These are phyloP conservation scores for Xenus cinereus DNA, from an alignment of 2,113 vertebrate species.

Conservation along the genomic window DNA sequence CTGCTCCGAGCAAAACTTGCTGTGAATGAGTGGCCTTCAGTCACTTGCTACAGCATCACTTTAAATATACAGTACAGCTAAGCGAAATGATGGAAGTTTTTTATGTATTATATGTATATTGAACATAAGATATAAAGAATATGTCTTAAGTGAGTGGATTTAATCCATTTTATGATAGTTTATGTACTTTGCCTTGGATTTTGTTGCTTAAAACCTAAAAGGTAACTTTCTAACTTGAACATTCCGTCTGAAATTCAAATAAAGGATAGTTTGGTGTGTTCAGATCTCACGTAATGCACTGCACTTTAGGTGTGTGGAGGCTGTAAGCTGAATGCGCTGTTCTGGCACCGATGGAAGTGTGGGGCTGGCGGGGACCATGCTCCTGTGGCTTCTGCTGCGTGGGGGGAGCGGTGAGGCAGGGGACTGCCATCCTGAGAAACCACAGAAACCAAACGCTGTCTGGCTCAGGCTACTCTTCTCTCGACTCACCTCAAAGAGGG, in stretches of 20 bases:
- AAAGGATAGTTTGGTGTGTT: conserved; percentile 9
- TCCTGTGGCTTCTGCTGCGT: background rate
- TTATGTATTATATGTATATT: conserved; percentile 7
- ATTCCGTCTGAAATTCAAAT: conserved; percentile 54
- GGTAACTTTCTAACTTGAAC: conserved; percentile 33
- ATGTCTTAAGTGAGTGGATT: background rate
- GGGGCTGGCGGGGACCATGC: background rate
- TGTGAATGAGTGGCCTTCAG: conserved; percentile 14
- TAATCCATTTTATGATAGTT: conserved; percentile 19
- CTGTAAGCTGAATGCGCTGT: background rate
- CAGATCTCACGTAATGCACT: conserved; percentile 9
- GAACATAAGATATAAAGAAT: background rate
- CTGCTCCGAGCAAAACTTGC: background rate
- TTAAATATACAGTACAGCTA: background rate
- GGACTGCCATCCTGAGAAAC: background rate
- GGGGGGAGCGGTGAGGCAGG: background rate
- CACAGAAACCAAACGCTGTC: background rate
- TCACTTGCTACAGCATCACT: background rate
- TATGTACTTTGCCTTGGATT: conserved; percentile 46
- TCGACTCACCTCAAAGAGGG: background rate
- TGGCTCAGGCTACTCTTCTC: background rate
- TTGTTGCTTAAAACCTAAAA: conserved; percentile 23
- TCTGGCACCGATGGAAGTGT: conserved; percentile 20
- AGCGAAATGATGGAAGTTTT: background rate
- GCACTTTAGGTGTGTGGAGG: conserved; percentile 52